These are phyloP conservation scores for Drosophila percnosoma DNA, from an alignment of 2,888 invertebrate species.

Conservation along the genomic window DNA sequence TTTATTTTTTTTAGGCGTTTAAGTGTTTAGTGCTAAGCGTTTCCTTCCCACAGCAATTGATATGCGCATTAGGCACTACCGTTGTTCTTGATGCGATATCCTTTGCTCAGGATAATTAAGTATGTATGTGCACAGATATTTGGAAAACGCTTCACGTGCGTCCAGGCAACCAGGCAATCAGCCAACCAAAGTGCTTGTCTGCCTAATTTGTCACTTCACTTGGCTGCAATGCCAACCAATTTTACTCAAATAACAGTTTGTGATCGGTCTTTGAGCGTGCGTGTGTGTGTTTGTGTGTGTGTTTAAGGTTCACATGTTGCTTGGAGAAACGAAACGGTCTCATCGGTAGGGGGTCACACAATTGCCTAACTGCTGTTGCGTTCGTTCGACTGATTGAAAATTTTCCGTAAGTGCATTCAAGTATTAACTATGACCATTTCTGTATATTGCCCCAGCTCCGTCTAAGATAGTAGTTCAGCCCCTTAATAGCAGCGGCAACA, in stretches of 20 bases:
- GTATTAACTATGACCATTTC: slow-evolving; percentile 51
- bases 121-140: slow-evolving; percentile 13
- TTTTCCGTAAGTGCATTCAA: slow-evolving; percentile 72
- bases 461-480: slow-evolving; percentile 51
- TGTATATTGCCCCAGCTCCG: slow-evolving; percentile 17
- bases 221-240: slow-evolving; percentile 34
- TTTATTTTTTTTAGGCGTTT: slow-evolving; percentile 22
- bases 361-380: slow-evolving; percentile 47
- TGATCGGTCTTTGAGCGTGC: slow-evolving; percentile 5
- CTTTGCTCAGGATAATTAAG: slow-evolving; percentile 32
- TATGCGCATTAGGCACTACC: slow-evolving; percentile 50
- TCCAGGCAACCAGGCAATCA: neutral
- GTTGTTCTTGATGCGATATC: slow-evolving; percentile 51
- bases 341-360: slow-evolving; percentile 70
- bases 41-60: slow-evolving; percentile 57
- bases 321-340: slow-evolving; percentile 44
- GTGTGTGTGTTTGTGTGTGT: slow-evolving; percentile 9
- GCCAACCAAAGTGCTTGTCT: slow-evolving; percentile 27
- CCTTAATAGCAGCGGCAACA: slow-evolving; percentile 27
- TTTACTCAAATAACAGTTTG: slow-evolving; percentile 65
- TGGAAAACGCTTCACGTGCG: slow-evolving; percentile 61
- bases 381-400: slow-evolving; percentile 61
- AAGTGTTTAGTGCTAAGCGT: slow-evolving; percentile 72
- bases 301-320: slow-evolving; percentile 21
- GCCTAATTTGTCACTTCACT: slow-evolving; percentile 66